Percentiles rank a stretch among this genome's conserved stretches.
These are phyloP conservation scores for Drosophila neutralis DNA, from an alignment of 2,888 invertebrate species.

Conservation along the genomic window DNA sequence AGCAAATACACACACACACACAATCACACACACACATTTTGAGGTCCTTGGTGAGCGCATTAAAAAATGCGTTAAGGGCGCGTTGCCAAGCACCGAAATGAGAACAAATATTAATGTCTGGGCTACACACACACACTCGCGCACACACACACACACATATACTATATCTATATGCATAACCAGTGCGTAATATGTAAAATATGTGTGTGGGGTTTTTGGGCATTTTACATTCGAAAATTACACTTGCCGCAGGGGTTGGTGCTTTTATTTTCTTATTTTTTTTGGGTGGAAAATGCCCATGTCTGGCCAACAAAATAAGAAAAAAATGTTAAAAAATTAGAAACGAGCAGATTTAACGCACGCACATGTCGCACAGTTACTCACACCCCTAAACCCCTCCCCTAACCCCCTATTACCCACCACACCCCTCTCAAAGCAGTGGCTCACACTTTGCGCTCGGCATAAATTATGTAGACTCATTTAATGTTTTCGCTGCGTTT, in stretches of 20 bases:
- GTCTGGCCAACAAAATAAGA: constrained; percentile 41
- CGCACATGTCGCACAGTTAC: constrained; percentile 65
- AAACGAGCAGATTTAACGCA: constrained; percentile 66
- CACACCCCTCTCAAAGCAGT: constrained; percentile 17
- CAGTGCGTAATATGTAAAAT: constrained; percentile 57
- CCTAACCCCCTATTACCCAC: neutral
- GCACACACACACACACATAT: constrained; percentile 4
- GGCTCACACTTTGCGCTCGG: constrained; percentile 49
- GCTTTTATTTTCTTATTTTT: constrained; percentile 19
- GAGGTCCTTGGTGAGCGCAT: constrained; percentile 53
- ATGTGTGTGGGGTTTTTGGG: constrained; percentile 30
- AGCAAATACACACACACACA: constrained; percentile 74
- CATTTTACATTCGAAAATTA: constrained; percentile 54
- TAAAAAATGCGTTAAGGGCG: constrained; percentile 79
- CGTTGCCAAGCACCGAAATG: constrained; percentile 65
- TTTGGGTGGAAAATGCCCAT: constrained; percentile 55
- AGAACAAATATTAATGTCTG: constrained; percentile 81
- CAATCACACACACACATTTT: constrained; percentile 33
- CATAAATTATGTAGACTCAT: constrained; percentile 80
- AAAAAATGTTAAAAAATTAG: constrained; percentile 70
- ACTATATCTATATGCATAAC: constrained; percentile 17
- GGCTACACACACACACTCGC: constrained; percentile 52
- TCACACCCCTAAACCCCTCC: constrained; percentile 5
- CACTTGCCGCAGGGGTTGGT: constrained; percentile 74
- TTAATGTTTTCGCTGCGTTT: constrained; percentile 62